Conservation (phyloP, 2,113 vertebrate species). For the Podilymbus podiceps region DNA sequence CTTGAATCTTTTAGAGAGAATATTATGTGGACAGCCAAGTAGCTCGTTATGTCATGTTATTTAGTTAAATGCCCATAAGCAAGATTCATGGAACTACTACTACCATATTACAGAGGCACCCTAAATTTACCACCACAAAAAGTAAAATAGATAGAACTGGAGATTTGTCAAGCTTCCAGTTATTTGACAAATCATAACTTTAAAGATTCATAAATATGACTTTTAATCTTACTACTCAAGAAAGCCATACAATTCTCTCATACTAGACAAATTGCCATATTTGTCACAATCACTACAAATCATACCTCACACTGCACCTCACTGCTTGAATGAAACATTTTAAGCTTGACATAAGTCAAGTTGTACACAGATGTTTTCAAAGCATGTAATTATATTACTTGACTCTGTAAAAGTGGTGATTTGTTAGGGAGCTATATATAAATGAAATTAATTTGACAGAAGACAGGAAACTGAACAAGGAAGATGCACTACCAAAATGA, state of each 20-base stretch:
- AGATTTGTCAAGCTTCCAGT: neutral
- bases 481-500: constrained; percentile 32
- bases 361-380: neutral
- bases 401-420: neutral
- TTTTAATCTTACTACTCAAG: neutral
- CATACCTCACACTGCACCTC: neutral
- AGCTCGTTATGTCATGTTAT: neutral
- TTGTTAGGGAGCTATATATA: constrained; percentile 21
- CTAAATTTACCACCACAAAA: neutral
- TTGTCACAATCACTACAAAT: neutral
- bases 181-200: neutral
- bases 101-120: neutral
- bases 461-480: constrained; percentile 23
- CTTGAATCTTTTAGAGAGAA: constrained; percentile 34
- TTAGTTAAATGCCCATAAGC: constrained; percentile 11
- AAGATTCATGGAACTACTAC: neutral
- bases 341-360: neutral
- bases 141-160: neutral
- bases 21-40: neutral
- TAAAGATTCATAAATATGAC: neutral
- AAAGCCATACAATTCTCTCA: neutral
- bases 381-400: neutral
- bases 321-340: neutral
- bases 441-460: constrained; percentile 56
- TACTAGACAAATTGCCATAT: neutral